Evolutionary conservation across 2,888 invertebrate genomes (phyloP), one percentile per base, ranked within the genome.

Genomic region (Machimus rusticus): DNA sequence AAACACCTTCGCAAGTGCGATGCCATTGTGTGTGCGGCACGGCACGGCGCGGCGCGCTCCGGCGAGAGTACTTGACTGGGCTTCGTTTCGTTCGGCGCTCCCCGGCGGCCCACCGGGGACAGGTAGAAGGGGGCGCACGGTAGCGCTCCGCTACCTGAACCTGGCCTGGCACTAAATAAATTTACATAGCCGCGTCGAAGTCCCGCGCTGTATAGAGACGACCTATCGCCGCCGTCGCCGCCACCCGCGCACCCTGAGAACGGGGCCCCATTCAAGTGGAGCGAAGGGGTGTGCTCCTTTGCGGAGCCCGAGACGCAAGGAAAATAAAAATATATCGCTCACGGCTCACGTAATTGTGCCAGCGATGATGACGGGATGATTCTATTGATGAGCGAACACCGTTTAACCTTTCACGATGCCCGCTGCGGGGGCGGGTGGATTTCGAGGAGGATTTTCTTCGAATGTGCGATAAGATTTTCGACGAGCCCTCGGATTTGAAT

Each of bases 1-100:
- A 66, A 84, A 84, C 82, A 84, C 82, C 66, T 84, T 84, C 34
- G 66, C 82, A 84, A 84, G 66, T 28, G 66, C 66, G 28, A 28
- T 66, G 82, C 66, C 34, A 57, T 55, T 34, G 66, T 57, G 37
- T 84, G 51, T 34, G 34, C 28, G n/a, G n/a, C n/a, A n/a, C n/a
- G n/a, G n/a, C n/a, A n/a, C 74, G 12, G 4, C 2, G 12, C 31
- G n/a, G 76, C 37, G 51, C 37, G 37, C 76, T 74, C 34, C 34
- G 76, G 37, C n/a, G 34, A 76, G 76, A 76, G 76, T 34, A n/a
- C 0, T 16, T 39, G 39, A 9, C 46, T 14, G 46, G 51, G n/a
- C n/a, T n/a, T n/a, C n/a, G n/a, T 9, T 66, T 9, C 19, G 23
- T 1, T 28, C 23, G 66, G 9, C 66, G 66, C 28, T 9, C 19